These are phyloP conservation scores for Drosophila mauritiana DNA, from an alignment of 1,140 invertebrate species.

Conservation along the genomic window DNA sequence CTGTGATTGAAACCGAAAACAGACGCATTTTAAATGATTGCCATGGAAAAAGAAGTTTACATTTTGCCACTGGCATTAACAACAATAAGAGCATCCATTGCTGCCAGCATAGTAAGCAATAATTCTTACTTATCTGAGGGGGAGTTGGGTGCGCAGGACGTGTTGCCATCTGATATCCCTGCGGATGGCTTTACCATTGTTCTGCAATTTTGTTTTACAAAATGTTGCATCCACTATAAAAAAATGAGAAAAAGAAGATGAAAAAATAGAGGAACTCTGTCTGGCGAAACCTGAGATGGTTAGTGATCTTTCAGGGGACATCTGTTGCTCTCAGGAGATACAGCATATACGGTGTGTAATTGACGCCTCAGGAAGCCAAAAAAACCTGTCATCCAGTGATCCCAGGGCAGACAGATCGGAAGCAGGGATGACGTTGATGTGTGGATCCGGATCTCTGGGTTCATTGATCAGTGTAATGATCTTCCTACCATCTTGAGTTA, in stretches of 20 bases:
- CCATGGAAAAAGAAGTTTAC: slow-evolving; percentile 31
- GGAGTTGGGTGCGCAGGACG: not conserved
- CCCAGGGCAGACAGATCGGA: slow-evolving; percentile 69
- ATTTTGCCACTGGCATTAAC: slow-evolving; percentile 20
- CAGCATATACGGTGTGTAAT: slow-evolving; percentile 52
- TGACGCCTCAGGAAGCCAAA: slow-evolving; percentile 71
- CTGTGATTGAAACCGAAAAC: slow-evolving; percentile 34
- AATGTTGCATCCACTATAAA: slow-evolving; percentile 24
- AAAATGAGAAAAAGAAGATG: slow-evolving; percentile 4
- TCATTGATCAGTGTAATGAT: slow-evolving; percentile 74
- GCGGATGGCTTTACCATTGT: slow-evolving; percentile 18
- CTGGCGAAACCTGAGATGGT: slow-evolving; percentile 66
- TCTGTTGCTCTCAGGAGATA: slow-evolving; percentile 72
- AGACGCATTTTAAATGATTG: slow-evolving; percentile 39
- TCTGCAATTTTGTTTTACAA: slow-evolving; percentile 19
- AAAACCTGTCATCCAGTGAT: slow-evolving; percentile 30
- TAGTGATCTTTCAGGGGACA: slow-evolving; percentile 61
- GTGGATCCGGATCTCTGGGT: slow-evolving; percentile 47
- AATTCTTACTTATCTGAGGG: slow-evolving; percentile 31
- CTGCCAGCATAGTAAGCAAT: slow-evolving; percentile 25
- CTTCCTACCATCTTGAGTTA: slow-evolving; percentile 75
- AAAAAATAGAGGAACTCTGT: slow-evolving; percentile 48
- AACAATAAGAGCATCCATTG: slow-evolving; percentile 22
- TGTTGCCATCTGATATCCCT: slow-evolving; percentile 38
- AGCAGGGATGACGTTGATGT: slow-evolving; percentile 61